phyloP scores from a whole-genome alignment of 2,113 vertebrate genomes.

The Myotis lucifugus region DNA sequence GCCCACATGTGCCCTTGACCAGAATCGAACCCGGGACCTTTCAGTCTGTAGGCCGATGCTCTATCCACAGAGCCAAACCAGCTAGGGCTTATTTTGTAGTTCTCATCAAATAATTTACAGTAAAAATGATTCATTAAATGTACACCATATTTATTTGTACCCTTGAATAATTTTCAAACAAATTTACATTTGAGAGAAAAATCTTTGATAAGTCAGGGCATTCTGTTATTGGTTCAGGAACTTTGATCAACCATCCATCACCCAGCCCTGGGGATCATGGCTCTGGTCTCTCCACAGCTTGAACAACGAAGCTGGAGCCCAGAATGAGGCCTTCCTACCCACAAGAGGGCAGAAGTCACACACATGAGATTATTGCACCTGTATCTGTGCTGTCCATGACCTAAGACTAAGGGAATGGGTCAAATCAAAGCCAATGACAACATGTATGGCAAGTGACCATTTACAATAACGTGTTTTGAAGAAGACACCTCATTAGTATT shows the following conservation, averaged over 20 bases:
- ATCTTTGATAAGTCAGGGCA: not conserved
- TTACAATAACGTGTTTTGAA: not conserved
- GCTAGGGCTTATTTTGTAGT: not conserved
- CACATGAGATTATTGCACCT: not conserved
- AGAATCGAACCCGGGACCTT: too few relatives aligned
- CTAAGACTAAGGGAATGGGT: not conserved
- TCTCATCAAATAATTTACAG: not conserved
- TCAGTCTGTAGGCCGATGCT: too few relatives aligned
- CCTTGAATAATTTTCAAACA: not conserved
- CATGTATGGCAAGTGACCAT: not conserved
- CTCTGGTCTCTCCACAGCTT: not conserved
- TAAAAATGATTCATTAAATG: conserved; percentile 18
- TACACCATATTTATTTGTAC: not conserved
- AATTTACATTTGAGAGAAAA: not conserved
- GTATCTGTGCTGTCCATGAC: not conserved
- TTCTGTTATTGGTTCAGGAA: not conserved
- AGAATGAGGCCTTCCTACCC: not conserved
- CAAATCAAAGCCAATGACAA: not conserved
- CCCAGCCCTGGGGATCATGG: not conserved
- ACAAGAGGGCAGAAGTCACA: not conserved
- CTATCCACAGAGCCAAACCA: too few relatives aligned
- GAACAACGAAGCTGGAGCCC: not conserved
- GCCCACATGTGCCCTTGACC: too few relatives aligned
- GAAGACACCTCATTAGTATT: not conserved
- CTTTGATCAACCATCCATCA: not conserved